Percentiles rank a stretch among this genome's conserved stretches.
These are phyloP conservation scores for Dermochelys coriacea DNA, from an alignment of 2,797 vertebrate species.

Conservation along the genomic window DNA sequence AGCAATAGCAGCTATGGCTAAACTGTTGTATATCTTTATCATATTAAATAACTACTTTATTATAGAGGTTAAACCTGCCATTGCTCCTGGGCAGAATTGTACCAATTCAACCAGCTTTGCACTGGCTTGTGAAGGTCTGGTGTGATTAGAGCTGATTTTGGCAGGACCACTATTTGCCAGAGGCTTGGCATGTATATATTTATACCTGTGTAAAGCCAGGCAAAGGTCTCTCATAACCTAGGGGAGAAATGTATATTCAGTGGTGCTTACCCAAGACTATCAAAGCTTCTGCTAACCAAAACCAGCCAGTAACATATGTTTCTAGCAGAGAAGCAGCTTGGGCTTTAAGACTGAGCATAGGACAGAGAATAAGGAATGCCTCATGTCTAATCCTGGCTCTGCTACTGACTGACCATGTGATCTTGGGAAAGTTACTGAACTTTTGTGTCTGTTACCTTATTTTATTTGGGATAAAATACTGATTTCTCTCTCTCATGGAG, in stretches of 20 bases:
- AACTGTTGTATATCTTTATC: not conserved
- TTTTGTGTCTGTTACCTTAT: not conserved
- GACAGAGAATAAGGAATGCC: not conserved
- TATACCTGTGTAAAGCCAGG: not conserved
- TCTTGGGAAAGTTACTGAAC: not conserved
- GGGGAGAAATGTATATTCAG: not conserved
- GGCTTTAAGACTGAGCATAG: not conserved
- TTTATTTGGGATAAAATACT: not conserved
- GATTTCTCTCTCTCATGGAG: not conserved
- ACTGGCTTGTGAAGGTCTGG: not conserved
- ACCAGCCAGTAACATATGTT: not conserved
- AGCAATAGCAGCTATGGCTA: not conserved
- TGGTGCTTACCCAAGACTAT: not conserved
- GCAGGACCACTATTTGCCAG: not conserved
- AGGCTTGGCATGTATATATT: not conserved
- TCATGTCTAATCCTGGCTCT: not conserved
- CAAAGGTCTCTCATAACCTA: too few relatives aligned
- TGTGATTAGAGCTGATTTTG: not conserved
- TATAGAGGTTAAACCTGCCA: not conserved
- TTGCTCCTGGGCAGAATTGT: not conserved
- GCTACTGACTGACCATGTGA: not conserved
- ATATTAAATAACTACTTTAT: fast-evolving
- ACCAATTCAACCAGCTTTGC: not conserved
- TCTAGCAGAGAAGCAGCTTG: not conserved
- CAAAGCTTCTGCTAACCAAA: not conserved